Evolutionary conservation across 37 sponge, comb jelly and placozoan species (phyloP).

Genomic region (Mnemiopsis leidyi): DNA sequence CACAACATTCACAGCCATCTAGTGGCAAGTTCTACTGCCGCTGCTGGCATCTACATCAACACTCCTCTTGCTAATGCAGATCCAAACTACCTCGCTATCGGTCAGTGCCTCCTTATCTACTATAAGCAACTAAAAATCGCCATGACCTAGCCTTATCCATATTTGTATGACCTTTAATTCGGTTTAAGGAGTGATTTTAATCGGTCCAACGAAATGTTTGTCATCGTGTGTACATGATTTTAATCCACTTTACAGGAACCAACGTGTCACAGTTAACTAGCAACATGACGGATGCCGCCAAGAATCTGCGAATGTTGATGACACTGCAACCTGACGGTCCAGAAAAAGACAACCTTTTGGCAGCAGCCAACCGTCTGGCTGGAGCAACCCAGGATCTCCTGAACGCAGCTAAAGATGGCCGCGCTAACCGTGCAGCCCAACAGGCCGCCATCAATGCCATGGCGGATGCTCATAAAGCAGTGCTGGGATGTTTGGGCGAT

Average conservation of each 20-base stretch:
- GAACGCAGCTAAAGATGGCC: constrained; percentile 73
- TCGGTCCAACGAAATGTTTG: too few relatives aligned
- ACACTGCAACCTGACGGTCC: constrained; percentile 72
- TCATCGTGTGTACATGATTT: too few relatives aligned
- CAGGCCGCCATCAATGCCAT: constrained; percentile 45
- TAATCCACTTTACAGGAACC: constrained; percentile 32
- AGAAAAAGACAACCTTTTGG: constrained; percentile 81
- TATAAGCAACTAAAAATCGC: not conserved
- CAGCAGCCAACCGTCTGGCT: constrained; percentile 88
- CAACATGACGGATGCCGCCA: constrained; percentile 91
- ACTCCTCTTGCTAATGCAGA: constrained; percentile 40
- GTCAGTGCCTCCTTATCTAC: too few relatives aligned
- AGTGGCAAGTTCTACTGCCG: constrained; percentile 59
- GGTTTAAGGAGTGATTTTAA: too few relatives aligned
- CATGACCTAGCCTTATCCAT: not conserved
- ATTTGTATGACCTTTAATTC: not conserved
- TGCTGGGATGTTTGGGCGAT: constrained; percentile 28
- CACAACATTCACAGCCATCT: constrained; percentile 56
- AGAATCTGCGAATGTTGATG: constrained; percentile 83
- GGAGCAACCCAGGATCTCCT: constrained; percentile 89
- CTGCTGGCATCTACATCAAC: constrained; percentile 47
- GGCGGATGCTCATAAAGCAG: constrained; percentile 58
- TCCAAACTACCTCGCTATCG: constrained; percentile 64
- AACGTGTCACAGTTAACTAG: constrained; percentile 68
- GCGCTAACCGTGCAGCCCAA: constrained; percentile 51